Evolutionary conservation across 2,113 vertebrate species (phyloP), one percentile per base, ranked within the genome.

Genomic region (Brevimyrus niger): DNA sequence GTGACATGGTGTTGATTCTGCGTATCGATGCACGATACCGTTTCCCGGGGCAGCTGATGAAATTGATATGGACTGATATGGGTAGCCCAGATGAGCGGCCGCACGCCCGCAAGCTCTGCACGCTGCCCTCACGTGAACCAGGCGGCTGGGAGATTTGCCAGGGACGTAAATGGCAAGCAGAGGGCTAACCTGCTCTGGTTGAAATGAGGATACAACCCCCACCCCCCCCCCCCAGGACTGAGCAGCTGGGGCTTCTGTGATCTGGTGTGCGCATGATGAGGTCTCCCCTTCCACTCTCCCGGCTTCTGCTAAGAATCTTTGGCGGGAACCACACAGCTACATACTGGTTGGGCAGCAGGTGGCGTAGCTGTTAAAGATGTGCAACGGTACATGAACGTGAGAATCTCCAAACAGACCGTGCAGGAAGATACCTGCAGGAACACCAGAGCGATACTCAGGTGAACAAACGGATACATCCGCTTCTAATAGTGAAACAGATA

Each of bases 61-160:
- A 80, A 80, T 15, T 19, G 35, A 80, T 80, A 80, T 38, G 73
- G 31, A 80, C 35, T 19, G 73, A 80, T 80, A 80, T 17, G 73
- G 13, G 6, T 42, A 38, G 13, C 73, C 31, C 35, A 19, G 73
- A 80, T 42, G 73, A 42, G 35, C 0, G n/a, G 15, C 73, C 19
- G 73, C 31, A 35, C 15, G 73, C 35, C 35, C 17, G 15, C 46
- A 0, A 11, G 47, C 47, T 86, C 47, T 27, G 46, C n/a, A 4
- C 55, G 31, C 50, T 85, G 80, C 55, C 80, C 88, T 86, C 88
- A 47, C 44, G 42, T 89, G 53, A 85, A 89, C 82, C 51, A 15
- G 15, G 10, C 42, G 13, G 15, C 13, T 47, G 50, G 76, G 35
- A 84, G 53, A 13, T 23, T 23, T 27, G 76, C 53, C 88, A 89